phyloP scores from a whole-genome alignment of 1,140 invertebrate species.

The Papilio dardanus region DNA sequence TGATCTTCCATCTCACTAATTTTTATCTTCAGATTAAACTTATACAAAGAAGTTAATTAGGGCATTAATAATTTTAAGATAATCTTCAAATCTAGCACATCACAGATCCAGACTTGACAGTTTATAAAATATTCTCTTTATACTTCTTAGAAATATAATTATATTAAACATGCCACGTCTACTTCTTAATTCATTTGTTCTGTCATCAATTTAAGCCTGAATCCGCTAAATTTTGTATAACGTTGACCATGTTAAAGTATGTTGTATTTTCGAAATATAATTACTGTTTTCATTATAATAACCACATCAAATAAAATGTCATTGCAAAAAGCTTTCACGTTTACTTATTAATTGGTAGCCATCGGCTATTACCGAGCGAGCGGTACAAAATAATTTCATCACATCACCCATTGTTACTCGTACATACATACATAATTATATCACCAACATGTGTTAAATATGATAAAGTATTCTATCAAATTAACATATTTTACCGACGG shows the following conservation, averaged over 20 bases:
- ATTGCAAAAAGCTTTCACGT: not conserved
- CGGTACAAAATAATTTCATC: conserved; percentile 6
- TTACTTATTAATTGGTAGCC: not conserved
- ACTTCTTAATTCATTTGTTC: no score
- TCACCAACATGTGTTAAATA: not conserved
- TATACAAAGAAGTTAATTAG: not conserved
- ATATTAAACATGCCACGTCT: no score
- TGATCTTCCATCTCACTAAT: no score
- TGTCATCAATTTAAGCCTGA: no score
- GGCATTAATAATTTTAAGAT: not conserved
- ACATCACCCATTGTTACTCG: not conserved
- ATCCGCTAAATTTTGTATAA: no score
- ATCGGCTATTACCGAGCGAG: not conserved
- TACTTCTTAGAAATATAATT: not conserved
- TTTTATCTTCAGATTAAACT: no score
- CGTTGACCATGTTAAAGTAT: no score
- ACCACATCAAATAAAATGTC: not conserved
- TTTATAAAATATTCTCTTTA: not conserved
- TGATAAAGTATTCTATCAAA: no score
- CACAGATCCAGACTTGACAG: not conserved
- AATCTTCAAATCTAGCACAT: not conserved
- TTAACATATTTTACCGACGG: no score
- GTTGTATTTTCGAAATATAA: no score
- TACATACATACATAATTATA: not conserved
- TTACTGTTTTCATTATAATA: not conserved